A percentile compares a stretch with the other conserved stretches of the same genome.
Evolutionary conservation across 2,113 vertebrate genomes (phyloP).

Genomic region (Balaeniceps rex): DNA sequence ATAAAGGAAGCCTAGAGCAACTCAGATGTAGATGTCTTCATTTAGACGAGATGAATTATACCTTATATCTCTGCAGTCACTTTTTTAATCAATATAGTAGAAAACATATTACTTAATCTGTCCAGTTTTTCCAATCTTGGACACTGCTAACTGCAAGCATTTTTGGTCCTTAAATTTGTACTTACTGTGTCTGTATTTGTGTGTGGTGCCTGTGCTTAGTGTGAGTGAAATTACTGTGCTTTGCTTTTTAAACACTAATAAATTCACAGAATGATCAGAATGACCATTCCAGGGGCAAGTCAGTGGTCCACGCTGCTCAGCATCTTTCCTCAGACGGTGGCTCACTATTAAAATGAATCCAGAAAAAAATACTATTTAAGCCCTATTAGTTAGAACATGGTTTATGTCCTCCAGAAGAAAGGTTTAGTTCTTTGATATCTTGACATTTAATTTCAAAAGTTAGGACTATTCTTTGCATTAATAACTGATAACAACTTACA

Average conservation of each 20-base stretch:
- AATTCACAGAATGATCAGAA: not conserved
- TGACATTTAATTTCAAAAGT: not conserved
- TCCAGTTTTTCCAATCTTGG: not conserved
- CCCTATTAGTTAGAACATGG: not conserved
- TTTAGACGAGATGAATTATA: not conserved
- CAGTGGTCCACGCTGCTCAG: not conserved
- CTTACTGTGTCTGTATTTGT: not conserved
- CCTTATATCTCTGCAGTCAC: not conserved
- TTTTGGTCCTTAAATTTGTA: not conserved
- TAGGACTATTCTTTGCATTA: not conserved
- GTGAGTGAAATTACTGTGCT: not conserved
- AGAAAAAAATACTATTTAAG: not conserved
- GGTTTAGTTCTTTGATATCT: not conserved
- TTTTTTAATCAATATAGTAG: not conserved
- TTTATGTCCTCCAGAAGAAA: not conserved
- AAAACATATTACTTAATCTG: not conserved
- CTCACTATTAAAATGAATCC: not conserved
- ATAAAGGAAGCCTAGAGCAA: not conserved
- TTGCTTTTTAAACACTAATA: not conserved
- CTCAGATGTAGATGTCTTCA: not conserved
- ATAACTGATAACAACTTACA: not conserved
- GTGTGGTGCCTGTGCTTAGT: not conserved
- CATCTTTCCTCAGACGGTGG: not conserved
- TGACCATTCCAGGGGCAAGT: not conserved
- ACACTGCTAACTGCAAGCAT: not conserved